Conservation (phyloP, 1,140 invertebrate species). For the Drosophila simulans region DNA sequence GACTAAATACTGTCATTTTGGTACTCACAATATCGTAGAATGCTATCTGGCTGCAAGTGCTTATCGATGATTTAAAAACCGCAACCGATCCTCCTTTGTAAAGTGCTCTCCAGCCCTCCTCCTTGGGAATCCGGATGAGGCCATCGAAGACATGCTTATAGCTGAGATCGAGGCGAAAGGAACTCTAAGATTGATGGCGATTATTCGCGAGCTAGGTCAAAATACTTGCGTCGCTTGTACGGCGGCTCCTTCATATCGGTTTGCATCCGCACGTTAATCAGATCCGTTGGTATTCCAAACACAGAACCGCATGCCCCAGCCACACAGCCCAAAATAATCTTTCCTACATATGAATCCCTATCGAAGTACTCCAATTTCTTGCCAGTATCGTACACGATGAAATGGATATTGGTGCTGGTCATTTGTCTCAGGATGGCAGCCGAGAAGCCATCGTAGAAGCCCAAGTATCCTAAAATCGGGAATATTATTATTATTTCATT, state of each 20-base stretch:
- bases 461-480: constrained; percentile 88
- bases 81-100: constrained; percentile 96
- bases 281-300: constrained; percentile 93
- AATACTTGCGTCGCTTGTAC: constrained; percentile 31
- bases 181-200: neutral
- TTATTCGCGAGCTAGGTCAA: neutral
- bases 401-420: constrained; percentile 98
- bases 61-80: constrained; percentile 93
- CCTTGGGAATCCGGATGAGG: constrained; percentile 90
- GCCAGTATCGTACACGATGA: constrained; percentile 96
- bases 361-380: constrained; percentile 86
- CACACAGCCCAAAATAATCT: constrained; percentile 91
- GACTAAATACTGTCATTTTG: neutral
- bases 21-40: constrained; percentile 93
- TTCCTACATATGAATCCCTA: constrained; percentile 86
- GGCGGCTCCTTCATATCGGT: constrained; percentile 97
- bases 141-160: constrained; percentile 98
- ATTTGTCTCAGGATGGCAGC: constrained; percentile 96
- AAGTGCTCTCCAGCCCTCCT: constrained; percentile 92
- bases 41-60: constrained; percentile 97
- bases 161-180: constrained; percentile 85
- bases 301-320: constrained; percentile 90
- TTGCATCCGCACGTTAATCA: constrained; percentile 99
- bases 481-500: neutral
- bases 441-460: constrained; percentile 97